Evolutionary conservation across 2,888 invertebrate species (phyloP).

Genomic region (Galeopsomyia nigrocyanea): DNA sequence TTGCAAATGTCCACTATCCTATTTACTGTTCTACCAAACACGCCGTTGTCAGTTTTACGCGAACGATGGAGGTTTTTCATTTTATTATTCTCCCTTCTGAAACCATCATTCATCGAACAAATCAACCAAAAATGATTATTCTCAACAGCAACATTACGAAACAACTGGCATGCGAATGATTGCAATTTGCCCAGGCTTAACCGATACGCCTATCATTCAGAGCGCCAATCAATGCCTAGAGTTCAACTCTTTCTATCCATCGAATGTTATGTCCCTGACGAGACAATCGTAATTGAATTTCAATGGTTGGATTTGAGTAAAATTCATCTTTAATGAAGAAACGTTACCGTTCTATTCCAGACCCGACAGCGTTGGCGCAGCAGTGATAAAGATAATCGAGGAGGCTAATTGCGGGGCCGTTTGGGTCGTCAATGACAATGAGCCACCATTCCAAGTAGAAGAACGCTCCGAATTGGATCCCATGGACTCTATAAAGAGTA

Average conservation of each 20-base stretch:
- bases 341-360: conserved; percentile 44
- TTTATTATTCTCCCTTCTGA: conserved; percentile 22
- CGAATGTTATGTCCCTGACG: no score
- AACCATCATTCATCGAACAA: background rate
- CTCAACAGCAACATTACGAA: conserved; percentile 49
- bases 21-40: conserved; percentile 74
- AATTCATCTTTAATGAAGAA: background rate
- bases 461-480: background rate
- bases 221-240: background rate
- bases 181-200: conserved; percentile 62
- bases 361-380: conserved; percentile 60
- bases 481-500: no score
- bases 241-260: no score
- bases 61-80: conserved; percentile 59
- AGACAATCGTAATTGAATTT: no score
- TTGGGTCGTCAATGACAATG: conserved; percentile 61
- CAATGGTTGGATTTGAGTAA: no score
- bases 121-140: no score
- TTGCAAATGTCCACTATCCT: conserved; percentile 64
- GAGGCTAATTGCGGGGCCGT: conserved; percentile 57
- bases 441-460: background rate
- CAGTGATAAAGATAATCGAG: conserved; percentile 56
- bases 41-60: conserved; percentile 63
- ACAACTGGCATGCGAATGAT: conserved; percentile 60
- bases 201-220: conserved; percentile 48